Conservation (phyloP, 1,140 invertebrate genomes). For the Cyclargus thomasi region DNA sequence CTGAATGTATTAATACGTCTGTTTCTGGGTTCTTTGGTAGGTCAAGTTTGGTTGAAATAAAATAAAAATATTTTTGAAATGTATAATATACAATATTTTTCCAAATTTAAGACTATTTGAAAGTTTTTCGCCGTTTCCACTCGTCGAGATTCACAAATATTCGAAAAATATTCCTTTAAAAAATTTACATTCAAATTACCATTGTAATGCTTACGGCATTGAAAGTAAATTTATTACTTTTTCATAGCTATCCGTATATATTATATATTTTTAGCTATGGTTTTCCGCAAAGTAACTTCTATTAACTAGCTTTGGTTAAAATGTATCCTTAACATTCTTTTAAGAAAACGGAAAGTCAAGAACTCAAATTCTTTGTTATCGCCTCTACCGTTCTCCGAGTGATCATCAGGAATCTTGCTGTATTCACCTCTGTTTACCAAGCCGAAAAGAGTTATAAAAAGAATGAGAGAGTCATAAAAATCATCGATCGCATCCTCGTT, state of each 20-base stretch:
- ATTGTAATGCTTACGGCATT: too few relatives aligned
- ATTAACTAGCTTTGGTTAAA: too few relatives aligned
- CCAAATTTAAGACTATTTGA: too few relatives aligned
- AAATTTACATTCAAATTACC: too few relatives aligned
- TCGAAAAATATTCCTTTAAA: too few relatives aligned
- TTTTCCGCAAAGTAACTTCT: too few relatives aligned
- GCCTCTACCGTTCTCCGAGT: neutral
- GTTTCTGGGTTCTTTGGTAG: neutral
- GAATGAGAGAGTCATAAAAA: neutral
- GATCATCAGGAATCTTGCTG: neutral
- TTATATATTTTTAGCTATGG: too few relatives aligned
- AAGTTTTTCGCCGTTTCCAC: too few relatives aligned
- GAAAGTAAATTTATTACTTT: too few relatives aligned
- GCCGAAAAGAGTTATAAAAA: neutral
- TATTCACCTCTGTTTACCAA: neutral
- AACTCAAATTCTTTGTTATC: neutral
- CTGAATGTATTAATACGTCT: neutral
- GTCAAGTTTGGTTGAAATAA: neutral
- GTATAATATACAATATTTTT: too few relatives aligned
- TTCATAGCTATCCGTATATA: too few relatives aligned
- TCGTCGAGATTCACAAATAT: too few relatives aligned
- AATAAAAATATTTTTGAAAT: neutral
- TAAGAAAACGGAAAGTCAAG: neutral
- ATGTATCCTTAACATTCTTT: neutral
- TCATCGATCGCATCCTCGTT: conserved; percentile 1